Evolutionary conservation across 2,797 vertebrate genomes (phyloP).

Genomic region (Chaetophractus vellerosus): DNA sequence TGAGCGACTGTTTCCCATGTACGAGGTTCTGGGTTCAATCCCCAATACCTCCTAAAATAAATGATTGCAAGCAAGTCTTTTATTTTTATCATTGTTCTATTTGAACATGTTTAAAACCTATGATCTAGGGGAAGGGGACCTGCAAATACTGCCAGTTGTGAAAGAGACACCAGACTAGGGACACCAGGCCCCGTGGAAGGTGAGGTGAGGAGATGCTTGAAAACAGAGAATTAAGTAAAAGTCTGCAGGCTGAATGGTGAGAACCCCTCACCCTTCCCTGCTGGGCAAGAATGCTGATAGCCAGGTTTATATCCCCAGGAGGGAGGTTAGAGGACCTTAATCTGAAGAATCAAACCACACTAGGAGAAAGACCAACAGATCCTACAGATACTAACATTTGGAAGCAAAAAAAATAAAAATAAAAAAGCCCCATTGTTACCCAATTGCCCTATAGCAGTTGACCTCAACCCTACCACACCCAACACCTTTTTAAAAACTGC

Average conservation of each 20-base stretch:
- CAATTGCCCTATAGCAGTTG: not conserved
- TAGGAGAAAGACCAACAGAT: slow-evolving; percentile 1
- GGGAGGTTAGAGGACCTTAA: not conserved
- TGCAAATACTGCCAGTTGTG: not conserved
- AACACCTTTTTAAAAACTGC: not conserved
- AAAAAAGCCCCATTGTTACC: not conserved
- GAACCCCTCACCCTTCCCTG: not conserved
- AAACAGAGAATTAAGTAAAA: not conserved
- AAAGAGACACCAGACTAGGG: not conserved
- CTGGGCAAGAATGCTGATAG: not conserved
- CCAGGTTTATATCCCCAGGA: not conserved
- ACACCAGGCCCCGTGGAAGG: not conserved
- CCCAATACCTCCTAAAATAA: not conserved
- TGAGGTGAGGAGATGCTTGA: not conserved
- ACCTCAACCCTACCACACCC: not conserved
- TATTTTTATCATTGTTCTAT: slow-evolving; percentile 8
- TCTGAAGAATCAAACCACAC: not conserved
- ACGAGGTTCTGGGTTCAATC: too few species aligned
- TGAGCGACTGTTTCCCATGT: too few species aligned
- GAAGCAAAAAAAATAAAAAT: not conserved
- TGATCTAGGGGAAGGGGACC: not conserved
- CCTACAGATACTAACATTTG: not conserved
- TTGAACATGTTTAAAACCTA: slow-evolving; percentile 11
- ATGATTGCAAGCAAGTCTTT: not conserved
- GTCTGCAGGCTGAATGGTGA: not conserved